Evolutionary conservation across 2,797 vertebrate genomes (phyloP), one percentile per base, ranked within the genome.

Genomic region (Artibeus lituratus): DNA sequence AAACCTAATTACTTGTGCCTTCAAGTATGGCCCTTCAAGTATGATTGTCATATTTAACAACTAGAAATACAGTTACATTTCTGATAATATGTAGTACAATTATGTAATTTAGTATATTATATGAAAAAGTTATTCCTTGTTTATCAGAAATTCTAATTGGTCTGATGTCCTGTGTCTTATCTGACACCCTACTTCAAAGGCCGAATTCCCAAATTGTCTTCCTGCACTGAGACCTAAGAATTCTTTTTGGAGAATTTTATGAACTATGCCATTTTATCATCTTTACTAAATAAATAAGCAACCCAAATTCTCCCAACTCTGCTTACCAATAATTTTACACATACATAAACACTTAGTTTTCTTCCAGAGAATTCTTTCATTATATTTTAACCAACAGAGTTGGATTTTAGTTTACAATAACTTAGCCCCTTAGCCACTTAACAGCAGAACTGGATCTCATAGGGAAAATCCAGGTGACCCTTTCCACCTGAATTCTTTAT

Each of bases 391-490:
- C 77, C 24, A 57, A 74, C 55, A 81, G 39, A 72, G 16, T 74
- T 76, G 70, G 4, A 44, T 55, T 94, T 26, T 35, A 26, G 62
- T 70, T 82, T 74, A 18, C 39, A 49, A 3, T 62, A 94, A 88
- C 85, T 53, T 65, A 90, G 53, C 21, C 26, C 83, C 70, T 53
- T 65, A 90, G 53, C 21, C 26, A 83, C 70, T 97, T 95, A 77
- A 78, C 72, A 67, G 32, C n/a, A 22, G 91, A 89, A 78, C 42
- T 95, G 44, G 53, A 97, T 96, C 76, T 6, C n/a, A 59, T 16
- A 81, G 3, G 94, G 85, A 93, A 89, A 91, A 81, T 82, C 53
- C 87, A 53, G 70, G 55, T 29, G 15, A 18, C 78, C 94, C 74
- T 82, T 90, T 96, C n/a, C 69, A 83, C 84, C 37, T 59, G n/a